Base-by-base conservation (phyloP, 2,113 vertebrate species). In the Felis catus region DNA sequence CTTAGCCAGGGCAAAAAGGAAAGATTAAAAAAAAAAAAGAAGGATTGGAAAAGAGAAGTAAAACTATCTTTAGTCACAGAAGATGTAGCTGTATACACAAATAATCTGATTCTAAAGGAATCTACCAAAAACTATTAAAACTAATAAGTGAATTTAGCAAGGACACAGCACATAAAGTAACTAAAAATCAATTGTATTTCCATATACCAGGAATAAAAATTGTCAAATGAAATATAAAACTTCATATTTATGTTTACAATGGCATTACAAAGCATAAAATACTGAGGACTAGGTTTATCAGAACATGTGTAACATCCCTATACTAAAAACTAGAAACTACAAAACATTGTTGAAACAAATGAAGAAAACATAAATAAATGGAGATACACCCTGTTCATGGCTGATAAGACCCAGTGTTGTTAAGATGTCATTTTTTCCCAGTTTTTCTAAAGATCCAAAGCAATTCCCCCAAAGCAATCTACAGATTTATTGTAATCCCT, bases 301-400 rank as follows among this genome's bases (percentile, higher is more conserved):
- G 63, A 51, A 84, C 80, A 41, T 79, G 11, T 68, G 5, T 25
- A 89, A 92, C 27, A 89, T 11, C 3, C 45, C 39, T 90, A 15
- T n/a, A 78, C 10, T 84, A 23, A 68, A 93, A 95, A 84, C 15
- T 58, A 48, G 65, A 48, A 90, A 39, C 2, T 88, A 70, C 29
- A 68, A 94, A 94, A 58, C 3, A 82, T 66, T 71, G n/a, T 14
- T 89, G 25, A 93, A 92, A 84, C 36, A 71, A 91, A 93, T 66
- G 4, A 66, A 80, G 19, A 58, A 66, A n/a, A 13, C 23, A 80
- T 15, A 70, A 61, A 55, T 36, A 51, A 25, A 65, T 94, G 36
- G 36, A 80, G 53, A 51, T 81, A 7, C 10, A 48, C 29, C 18
- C 23, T 14, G 12, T 86, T 90, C 18, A 36, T 39, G 41, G 48